These are phyloP conservation scores for Molossus molossus DNA, from an alignment of 2,797 vertebrate genomes.

Conservation along the genomic window DNA sequence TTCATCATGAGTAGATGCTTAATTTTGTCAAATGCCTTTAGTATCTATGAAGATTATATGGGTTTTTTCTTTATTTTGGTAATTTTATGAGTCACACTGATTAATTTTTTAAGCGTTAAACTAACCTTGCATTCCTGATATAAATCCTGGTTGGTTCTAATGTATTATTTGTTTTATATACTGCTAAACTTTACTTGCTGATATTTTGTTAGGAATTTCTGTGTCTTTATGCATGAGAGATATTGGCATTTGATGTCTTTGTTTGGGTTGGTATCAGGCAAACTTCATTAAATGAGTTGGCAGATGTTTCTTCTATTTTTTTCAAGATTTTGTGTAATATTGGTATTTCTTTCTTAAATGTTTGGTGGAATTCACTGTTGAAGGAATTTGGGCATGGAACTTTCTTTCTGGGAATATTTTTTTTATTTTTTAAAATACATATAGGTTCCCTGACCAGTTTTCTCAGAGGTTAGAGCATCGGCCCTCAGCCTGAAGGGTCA, in stretches of 20 bases:
- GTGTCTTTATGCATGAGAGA: not conserved
- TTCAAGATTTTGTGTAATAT: not conserved
- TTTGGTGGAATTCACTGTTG: not conserved
- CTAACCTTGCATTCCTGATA: not conserved
- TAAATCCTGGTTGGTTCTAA: not conserved
- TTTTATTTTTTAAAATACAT: not conserved
- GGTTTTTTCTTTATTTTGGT: slow-evolving; percentile 30
- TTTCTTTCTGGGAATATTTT: slow-evolving; percentile 47
- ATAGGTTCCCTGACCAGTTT: not conserved
- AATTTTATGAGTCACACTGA: not conserved
- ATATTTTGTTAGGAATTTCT: not conserved
- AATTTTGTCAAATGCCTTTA: not conserved
- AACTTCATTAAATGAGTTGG: not conserved
- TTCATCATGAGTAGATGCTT: not conserved
- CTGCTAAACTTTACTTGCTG: not conserved
- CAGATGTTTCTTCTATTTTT: not conserved
- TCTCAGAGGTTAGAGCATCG: too few relatives aligned
- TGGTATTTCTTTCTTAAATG: slow-evolving; percentile 11
- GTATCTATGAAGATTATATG: not conserved
- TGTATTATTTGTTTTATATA: not conserved
- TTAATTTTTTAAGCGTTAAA: not conserved
- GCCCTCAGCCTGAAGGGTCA: too few relatives aligned
- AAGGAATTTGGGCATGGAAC: not conserved
- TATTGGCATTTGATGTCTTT: not conserved
- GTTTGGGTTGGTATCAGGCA: not conserved